Conservation (phyloP, 2,888 invertebrate species). For the Napeogenes sylphis region DNA sequence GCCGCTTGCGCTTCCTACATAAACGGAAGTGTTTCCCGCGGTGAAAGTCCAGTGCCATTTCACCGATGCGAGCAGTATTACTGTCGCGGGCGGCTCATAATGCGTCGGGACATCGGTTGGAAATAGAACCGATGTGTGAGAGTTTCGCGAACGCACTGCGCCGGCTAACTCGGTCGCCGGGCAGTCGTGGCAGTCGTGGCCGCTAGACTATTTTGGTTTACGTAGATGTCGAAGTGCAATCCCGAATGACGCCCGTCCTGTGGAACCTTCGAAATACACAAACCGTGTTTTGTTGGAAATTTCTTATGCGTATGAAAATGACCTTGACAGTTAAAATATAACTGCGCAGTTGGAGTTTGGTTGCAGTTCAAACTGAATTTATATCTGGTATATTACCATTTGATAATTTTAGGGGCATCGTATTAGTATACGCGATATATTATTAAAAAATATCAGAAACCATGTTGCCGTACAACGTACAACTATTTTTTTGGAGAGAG, state of each 20-base stretch:
- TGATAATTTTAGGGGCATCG: too few relatives aligned
- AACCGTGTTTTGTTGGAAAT: conserved; percentile 13
- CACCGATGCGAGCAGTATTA: conserved; percentile 64
- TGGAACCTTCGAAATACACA: conserved; percentile 59
- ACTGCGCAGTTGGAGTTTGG: conserved; percentile 1
- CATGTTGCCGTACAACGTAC: too few relatives aligned
- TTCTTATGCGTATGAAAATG: conserved; percentile 13
- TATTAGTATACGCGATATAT: too few relatives aligned
- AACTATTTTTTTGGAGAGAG: too few relatives aligned
- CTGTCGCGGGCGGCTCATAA: conserved; percentile 61
- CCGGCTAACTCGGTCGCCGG: conserved; percentile 74
- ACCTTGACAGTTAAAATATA: conserved; percentile 11
- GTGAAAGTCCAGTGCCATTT: conserved; percentile 73
- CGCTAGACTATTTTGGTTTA: conserved; percentile 76
- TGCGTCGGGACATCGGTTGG: conserved; percentile 66
- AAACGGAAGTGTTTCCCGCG: conserved; percentile 64
- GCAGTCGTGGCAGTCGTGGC: conserved; percentile 61
- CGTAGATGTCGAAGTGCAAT: conserved; percentile 75
- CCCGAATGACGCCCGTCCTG: conserved; percentile 58
- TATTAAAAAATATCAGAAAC: too few relatives aligned
- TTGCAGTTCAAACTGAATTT: neutral
- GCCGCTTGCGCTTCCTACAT: conserved; percentile 64
- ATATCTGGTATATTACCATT: neutral
- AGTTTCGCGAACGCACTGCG: conserved; percentile 71
- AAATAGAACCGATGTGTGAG: conserved; percentile 76